phyloP scores from a whole-genome alignment of 2,113 vertebrate genomes.

The Phaethon lepturus region DNA sequence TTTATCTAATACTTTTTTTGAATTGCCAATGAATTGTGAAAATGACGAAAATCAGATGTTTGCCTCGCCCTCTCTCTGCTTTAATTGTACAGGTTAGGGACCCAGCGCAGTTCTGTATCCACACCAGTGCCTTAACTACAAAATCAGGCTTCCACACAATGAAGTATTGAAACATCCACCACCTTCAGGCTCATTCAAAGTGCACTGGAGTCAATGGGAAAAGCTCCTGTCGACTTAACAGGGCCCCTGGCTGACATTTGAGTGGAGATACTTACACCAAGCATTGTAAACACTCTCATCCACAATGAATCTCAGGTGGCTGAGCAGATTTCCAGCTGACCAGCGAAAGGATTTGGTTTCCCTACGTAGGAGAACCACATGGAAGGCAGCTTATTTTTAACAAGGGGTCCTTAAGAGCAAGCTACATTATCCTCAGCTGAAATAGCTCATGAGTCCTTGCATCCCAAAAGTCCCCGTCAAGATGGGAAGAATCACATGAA shows the following conservation, averaged over 20 bases:
- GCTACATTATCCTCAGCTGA: background rate
- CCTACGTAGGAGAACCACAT: background rate
- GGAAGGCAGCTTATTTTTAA: background rate
- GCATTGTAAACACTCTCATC: slow-evolving; percentile 3
- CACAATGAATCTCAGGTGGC: slow-evolving; percentile 6
- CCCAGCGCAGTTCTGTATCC: background rate
- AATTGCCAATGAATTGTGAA: background rate
- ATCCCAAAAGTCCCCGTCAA: background rate
- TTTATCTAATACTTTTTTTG: background rate
- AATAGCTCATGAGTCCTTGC: background rate
- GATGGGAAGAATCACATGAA: background rate
- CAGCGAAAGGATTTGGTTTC: background rate
- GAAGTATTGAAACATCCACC: background rate
- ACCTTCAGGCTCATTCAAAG: background rate
- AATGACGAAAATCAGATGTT: background rate
- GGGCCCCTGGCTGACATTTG: slow-evolving; percentile 1
- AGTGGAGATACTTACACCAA: background rate
- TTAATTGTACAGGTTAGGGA: background rate
- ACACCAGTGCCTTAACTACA: background rate
- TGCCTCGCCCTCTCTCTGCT: background rate
- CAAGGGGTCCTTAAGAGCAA: background rate
- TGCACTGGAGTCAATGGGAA: slow-evolving; percentile 2
- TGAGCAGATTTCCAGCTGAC: slow-evolving; percentile 44
- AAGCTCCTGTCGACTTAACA: slow-evolving; percentile 11
- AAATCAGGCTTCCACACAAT: background rate